Base-by-base conservation (phyloP, 2,113 vertebrate genomes). In the Camelus bactrianus region DNA sequence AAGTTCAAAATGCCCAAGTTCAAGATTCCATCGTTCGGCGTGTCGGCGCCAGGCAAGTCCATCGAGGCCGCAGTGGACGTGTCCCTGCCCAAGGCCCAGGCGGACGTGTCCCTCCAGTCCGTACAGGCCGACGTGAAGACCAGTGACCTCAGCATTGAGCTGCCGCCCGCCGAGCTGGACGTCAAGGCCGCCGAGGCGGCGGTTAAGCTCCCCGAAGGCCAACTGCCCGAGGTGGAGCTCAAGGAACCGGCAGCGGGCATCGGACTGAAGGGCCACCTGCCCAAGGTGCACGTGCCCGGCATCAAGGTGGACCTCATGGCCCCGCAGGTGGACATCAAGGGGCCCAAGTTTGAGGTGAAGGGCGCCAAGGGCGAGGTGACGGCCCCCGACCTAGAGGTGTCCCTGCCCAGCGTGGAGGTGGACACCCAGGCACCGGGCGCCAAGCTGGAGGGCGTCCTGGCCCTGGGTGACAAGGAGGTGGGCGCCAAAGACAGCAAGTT, bases 21-120 rank as follows among this genome's bases (percentile, higher is more conserved):
- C 72, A 98, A 97, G 89, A 70, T 98, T 5, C 98, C 98, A 2
- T 98, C 98, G 4, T 98, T 98, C 15, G 96, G 95, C 19, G 91
- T 97, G 89, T 98, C 98, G 1, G 52, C 56, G 3, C 76, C 69
- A 20, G 38, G 69, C 22, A 38, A 38, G 35, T 58, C 56, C 5
- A 16, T 58, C 17, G 70, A 73, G 70, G 22, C 52, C 13, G 11
- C 38, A 0, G 35, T 54, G n/a, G 88, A 80, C 0, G 14, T 35
- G 8, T 9, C 50, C 6, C 6, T 81, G 10, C 48, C 79, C 0
- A 72, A 88, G 24, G 50, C 52, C 2, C 32, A 94, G 32, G 4
- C 54, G 0, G 46, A 96, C 0, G 0, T 93, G 14, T 12, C 58
- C 10, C 32, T 62, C 8, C 69, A 46, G 0, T 65, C 42, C 1